Conservation (phyloP, 1,140 invertebrate species). For the Diachasma alloeum region DNA sequence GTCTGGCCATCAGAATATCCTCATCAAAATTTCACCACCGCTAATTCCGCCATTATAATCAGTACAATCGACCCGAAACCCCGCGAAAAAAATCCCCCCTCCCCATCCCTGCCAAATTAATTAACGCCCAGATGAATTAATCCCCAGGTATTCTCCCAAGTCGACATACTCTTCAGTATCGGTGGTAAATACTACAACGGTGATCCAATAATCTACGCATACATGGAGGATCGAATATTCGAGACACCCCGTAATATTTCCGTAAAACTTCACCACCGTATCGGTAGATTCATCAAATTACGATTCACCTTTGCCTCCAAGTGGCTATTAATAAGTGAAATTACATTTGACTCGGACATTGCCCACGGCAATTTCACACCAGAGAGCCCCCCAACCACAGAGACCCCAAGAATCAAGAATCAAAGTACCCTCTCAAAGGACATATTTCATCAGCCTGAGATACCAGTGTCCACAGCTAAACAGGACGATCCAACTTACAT, state of each 20-base stretch:
- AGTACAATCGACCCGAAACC: too few relatives aligned
- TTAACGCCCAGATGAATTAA: neutral
- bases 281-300: slow-evolving; percentile 73
- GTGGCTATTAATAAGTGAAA: slow-evolving; percentile 78
- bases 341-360: slow-evolving; percentile 69
- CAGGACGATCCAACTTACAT: slow-evolving; percentile 70
- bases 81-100: too few relatives aligned
- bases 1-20: too few relatives aligned
- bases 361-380: slow-evolving; percentile 65
- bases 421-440: slow-evolving; percentile 51
- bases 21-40: too few relatives aligned
- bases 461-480: slow-evolving; percentile 60
- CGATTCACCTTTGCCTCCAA: slow-evolving; percentile 71
- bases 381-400: slow-evolving; percentile 58
- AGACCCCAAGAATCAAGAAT: slow-evolving; percentile 62
- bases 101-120: neutral
- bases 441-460: slow-evolving; percentile 54
- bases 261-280: slow-evolving; percentile 71
- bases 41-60: too few relatives aligned
- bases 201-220: slow-evolving; percentile 70
- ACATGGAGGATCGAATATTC: slow-evolving; percentile 72
- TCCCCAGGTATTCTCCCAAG: slow-evolving; percentile 69
- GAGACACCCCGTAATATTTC: slow-evolving; percentile 72
- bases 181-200: slow-evolving; percentile 73
- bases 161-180: slow-evolving; percentile 74